Percentiles rank a stretch among this genome's conserved stretches.
Conservation (phyloP, 2,888 invertebrate genomes). For the Agonopterix arenella region DNA sequence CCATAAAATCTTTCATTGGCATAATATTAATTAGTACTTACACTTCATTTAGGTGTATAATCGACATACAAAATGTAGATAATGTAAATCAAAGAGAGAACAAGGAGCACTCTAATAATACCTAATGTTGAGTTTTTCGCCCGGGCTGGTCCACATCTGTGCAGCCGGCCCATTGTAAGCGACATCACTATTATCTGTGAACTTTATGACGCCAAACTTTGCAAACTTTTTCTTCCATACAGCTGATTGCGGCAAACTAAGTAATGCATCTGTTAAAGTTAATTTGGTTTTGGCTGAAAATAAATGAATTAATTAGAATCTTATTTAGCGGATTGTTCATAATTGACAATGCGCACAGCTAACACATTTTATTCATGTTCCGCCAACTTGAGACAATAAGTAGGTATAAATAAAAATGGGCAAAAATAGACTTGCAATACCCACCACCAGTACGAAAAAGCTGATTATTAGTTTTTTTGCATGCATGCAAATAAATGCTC, state of each 20-base stretch:
- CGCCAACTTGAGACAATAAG: no score
- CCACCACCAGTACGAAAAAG: no score
- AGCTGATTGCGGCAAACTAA: constrained; percentile 46
- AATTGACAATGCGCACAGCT: no score
- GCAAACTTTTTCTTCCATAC: constrained; percentile 61
- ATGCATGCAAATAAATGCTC: no score
- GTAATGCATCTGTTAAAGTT: constrained; percentile 52
- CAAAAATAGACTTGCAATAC: no score
- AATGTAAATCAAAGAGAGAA: constrained; percentile 55
- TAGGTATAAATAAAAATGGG: no score
- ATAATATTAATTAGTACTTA: no score
- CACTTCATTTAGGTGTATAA: constrained; percentile 35
- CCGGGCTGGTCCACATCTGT: constrained; percentile 68
- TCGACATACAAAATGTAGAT: constrained; percentile 65
- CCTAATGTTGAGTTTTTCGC: constrained; percentile 67
- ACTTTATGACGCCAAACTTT: constrained; percentile 68
- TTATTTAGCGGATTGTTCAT: no score
- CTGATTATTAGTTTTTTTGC: neutral
- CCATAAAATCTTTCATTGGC: no score
- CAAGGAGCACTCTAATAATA: constrained; percentile 69
- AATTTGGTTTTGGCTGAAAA: constrained; percentile 60
- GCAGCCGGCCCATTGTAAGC: constrained; percentile 68
- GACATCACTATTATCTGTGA: constrained; percentile 56
- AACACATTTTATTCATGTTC: no score
- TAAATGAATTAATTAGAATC: neutral